Percentiles rank a stretch among this genome's conserved stretches.
phyloP scores from a whole-genome alignment of 2,113 vertebrate genomes.

The Climacteris rufus region DNA sequence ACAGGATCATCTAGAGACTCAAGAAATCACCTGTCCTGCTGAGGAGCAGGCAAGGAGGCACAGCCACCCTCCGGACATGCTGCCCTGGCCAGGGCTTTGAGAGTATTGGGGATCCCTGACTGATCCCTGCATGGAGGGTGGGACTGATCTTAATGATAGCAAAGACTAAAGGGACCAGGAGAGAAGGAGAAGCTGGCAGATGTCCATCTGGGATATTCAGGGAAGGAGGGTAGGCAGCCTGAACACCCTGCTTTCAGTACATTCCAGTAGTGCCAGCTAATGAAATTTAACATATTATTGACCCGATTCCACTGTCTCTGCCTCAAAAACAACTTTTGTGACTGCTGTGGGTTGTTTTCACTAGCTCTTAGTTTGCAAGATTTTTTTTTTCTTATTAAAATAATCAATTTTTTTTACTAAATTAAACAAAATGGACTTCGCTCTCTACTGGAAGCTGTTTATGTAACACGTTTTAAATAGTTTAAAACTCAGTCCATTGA shows the following conservation, averaged over 20 bases:
- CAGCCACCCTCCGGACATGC: background rate
- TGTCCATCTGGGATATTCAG: background rate
- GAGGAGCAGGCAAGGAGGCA: background rate
- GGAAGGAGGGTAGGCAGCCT: background rate
- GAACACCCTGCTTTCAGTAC: background rate
- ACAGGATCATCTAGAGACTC: background rate
- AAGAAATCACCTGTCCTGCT: background rate
- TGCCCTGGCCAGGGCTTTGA: background rate
- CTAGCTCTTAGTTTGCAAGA: background rate
- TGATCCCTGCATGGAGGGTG: background rate
- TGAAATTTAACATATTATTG: background rate
- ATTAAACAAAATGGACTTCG: background rate
- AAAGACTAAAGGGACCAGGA: background rate
- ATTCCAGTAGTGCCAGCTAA: background rate
- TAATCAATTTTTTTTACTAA: background rate
- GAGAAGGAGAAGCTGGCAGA: background rate
- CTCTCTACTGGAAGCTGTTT: conserved; percentile 25
- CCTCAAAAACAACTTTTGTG: background rate
- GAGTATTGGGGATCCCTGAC: background rate
- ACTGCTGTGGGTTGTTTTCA: background rate
- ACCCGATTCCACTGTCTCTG: background rate
- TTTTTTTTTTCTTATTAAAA: background rate
- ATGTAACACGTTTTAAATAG: background rate
- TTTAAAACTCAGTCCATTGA: background rate
- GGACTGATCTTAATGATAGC: background rate